Percentiles rank a stretch among this genome's conserved stretches.
Conservation (phyloP, 1,140 invertebrate genomes). For the Cherax quadricarinatus region DNA sequence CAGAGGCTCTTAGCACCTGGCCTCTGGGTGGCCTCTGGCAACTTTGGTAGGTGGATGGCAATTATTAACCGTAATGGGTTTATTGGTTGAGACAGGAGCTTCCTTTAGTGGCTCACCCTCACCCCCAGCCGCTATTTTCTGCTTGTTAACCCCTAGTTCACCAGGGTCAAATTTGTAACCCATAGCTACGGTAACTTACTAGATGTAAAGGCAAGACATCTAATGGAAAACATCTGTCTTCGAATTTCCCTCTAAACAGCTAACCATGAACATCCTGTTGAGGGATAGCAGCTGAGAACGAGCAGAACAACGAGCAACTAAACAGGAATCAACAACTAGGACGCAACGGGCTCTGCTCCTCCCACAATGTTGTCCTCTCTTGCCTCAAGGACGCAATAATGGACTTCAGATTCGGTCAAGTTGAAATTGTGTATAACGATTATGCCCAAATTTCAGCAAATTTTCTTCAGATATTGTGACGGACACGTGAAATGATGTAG, state of each 20-base stretch:
- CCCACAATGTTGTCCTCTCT: not conserved
- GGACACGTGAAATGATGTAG: too few relatives aligned
- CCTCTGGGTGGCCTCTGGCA: slow-evolving; percentile 25
- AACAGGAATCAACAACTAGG: not conserved
- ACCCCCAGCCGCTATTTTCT: not conserved
- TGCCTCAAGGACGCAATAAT: not conserved
- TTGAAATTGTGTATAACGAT: not conserved
- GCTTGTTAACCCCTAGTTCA: not conserved
- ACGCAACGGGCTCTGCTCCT: not conserved
- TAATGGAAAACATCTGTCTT: not conserved
- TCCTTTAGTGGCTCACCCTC: slow-evolving; percentile 2
- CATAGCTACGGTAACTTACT: not conserved
- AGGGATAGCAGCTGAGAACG: not conserved
- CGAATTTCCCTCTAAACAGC: not conserved
- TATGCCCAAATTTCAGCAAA: not conserved
- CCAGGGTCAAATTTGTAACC: not conserved
- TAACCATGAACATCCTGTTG: not conserved
- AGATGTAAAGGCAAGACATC: not conserved
- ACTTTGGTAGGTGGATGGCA: slow-evolving; percentile 21
- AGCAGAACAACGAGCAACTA: not conserved
- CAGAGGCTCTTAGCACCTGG: not conserved
- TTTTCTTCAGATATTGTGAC: not conserved
- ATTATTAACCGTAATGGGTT: slow-evolving; percentile 40
- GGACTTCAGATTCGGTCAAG: not conserved
- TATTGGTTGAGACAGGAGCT: slow-evolving; percentile 51